Base-by-base conservation (phyloP, 2,888 invertebrate species). In the Danaus chrysippus region DNA sequence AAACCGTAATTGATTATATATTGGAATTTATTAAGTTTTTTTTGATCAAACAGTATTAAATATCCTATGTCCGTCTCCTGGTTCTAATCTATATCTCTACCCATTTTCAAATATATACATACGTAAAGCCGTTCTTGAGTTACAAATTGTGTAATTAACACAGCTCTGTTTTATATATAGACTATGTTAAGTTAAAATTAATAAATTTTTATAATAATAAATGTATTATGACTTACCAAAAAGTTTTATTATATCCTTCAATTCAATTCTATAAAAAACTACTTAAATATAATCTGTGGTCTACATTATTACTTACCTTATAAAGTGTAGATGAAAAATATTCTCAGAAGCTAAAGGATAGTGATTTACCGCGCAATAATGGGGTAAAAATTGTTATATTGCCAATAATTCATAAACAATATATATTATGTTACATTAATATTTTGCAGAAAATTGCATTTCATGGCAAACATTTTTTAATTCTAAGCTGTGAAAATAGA, bases 291-390 rank as follows among this genome's bases (percentile, higher is more conserved):
- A 17, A 17, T 49, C 10, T 49, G 17, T 17, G 49, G 49, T 49
- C 49, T 17, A 49, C 49, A 49, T 49, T 49, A 49, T 54, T 42
- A 56, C 17, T 17, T 1, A 15, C 12, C 15, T 19, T 17, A 41
- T 43, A 15, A 17, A 49, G 10, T 15, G 15, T 41, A 3, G 17
- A n/a, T 56, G 43, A 42, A n/a, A 8, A 12, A 13, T 57, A 46
- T 56, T 49, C 49, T 52, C 19, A 46, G 52, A 42, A 56, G n/a
- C 34, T 44, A 53, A 56, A 56, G 43, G 53, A 56, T 42, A 12
- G 6, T 46, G 65, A 66, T 66, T 63, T 66, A 66, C 53, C 43
- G 49, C n/a, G 63, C 58, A 63, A 65, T 65, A 65, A 63, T 63
- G 56, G 54, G 46, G 34, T 41, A 15, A 54, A 54, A 58, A 54